A percentile compares a stretch with the other conserved stretches of the same genome.
phyloP scores from a whole-genome alignment of 2,797 vertebrate species.

The Hafferia zeledoni region DNA sequence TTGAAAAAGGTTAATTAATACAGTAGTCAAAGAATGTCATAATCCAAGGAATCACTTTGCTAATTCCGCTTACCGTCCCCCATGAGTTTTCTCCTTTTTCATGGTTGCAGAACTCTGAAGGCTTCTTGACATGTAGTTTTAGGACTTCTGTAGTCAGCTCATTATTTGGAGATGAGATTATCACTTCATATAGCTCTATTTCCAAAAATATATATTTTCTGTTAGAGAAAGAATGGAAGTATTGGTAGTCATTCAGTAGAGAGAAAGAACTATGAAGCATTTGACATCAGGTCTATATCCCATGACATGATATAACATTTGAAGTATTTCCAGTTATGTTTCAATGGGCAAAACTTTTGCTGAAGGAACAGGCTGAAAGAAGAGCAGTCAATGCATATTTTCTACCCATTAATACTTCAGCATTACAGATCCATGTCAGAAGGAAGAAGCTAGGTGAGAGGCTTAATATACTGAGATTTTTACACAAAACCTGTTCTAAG shows the following conservation, averaged over 20 bases:
- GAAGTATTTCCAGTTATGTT: neutral
- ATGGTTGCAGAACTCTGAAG: neutral
- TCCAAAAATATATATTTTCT: neutral
- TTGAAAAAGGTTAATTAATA: neutral
- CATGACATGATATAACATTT: neutral
- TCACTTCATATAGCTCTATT: neutral
- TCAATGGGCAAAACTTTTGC: neutral
- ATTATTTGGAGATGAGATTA: neutral
- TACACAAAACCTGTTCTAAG: neutral
- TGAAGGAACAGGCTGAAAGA: neutral
- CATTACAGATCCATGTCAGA: neutral
- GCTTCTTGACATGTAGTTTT: neutral
- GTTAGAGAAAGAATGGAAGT: neutral
- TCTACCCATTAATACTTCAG: neutral
- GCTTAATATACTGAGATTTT: neutral
- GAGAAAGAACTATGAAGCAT: neutral
- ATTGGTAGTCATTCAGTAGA: neutral
- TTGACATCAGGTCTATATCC: neutral
- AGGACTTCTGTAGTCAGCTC: neutral
- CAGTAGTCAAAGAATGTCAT: neutral
- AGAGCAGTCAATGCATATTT: neutral
- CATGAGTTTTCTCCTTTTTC: neutral
- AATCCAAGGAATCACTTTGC: neutral
- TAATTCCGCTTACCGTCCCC: neutral
- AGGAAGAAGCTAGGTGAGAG: neutral